Evolutionary conservation across 2,797 vertebrate genomes (phyloP).

Genomic region (Coendou prehensilis): DNA sequence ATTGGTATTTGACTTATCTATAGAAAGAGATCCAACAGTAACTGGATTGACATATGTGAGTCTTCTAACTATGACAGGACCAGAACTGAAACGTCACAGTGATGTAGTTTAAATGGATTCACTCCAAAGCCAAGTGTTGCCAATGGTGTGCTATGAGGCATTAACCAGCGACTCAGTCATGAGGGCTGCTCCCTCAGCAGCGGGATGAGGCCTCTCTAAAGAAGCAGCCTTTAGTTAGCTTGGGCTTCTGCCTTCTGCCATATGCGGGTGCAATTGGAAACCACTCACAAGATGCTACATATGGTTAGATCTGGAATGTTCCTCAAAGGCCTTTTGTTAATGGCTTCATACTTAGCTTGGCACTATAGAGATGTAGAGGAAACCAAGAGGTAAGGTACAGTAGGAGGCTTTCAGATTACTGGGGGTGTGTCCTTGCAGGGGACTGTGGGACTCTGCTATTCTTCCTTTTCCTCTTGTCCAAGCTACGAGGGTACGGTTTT

Average conservation of each 20-base stretch:
- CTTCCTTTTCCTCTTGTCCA: no score
- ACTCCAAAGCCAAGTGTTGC: no score
- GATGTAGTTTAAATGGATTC: accelerated
- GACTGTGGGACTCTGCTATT: neutral
- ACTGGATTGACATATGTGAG: neutral
- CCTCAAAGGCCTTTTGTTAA: no score
- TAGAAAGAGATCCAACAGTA: conserved; percentile 13
- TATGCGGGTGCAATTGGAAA: no score
- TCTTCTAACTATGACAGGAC: neutral
- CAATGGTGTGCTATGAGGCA: no score
- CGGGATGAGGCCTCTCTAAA: neutral
- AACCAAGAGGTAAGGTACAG: neutral
- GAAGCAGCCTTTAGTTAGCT: no score
- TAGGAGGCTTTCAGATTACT: neutral
- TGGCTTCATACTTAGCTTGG: neutral
- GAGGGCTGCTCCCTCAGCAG: neutral
- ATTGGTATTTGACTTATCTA: neutral
- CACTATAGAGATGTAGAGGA: neutral
- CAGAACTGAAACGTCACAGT: neutral
- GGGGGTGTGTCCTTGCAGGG: neutral
- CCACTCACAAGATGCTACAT: neutral
- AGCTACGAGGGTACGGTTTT: neutral
- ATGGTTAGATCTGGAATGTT: neutral
- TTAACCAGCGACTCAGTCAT: no score
- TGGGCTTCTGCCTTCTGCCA: neutral